Conservation (phyloP, 1,140 invertebrate genomes). For the Pogonomyrmex barbatus region DNA sequence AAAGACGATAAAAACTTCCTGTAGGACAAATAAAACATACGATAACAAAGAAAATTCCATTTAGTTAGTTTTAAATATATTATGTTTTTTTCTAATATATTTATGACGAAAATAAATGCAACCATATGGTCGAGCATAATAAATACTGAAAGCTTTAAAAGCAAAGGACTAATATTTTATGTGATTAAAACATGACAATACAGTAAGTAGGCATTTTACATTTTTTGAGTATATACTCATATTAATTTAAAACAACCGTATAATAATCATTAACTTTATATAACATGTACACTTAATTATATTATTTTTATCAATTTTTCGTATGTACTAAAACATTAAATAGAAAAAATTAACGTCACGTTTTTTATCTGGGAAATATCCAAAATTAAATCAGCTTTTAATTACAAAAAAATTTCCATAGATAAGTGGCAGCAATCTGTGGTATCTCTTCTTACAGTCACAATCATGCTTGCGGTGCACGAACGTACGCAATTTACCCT, state of each 20-base stretch:
- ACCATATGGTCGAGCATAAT: too few species aligned
- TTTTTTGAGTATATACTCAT: too few species aligned
- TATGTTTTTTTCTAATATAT: too few species aligned
- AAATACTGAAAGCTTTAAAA: too few species aligned
- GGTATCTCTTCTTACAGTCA: background rate
- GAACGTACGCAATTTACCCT: conserved; percentile 21
- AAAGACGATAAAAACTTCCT: background rate
- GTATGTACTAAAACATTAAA: background rate
- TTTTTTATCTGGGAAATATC: background rate
- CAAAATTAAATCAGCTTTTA: conserved; percentile 9
- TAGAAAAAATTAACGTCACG: background rate
- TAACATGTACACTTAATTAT: background rate
- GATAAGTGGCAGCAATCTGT: background rate
- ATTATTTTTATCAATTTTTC: conserved; percentile 5
- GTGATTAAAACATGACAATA: too few species aligned
- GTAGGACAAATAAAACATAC: background rate
- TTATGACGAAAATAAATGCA: too few species aligned
- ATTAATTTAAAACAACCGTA: too few species aligned
- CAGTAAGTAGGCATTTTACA: too few species aligned
- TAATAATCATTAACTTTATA: background rate
- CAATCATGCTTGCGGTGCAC: background rate
- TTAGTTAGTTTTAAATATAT: too few species aligned
- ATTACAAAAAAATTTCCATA: background rate
- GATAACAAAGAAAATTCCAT: background rate
- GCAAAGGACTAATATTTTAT: too few species aligned